Percentiles rank a stretch among this genome's conserved stretches.
Evolutionary conservation across 1,140 invertebrate genomes (phyloP).

Genomic region (Hyles euphorbiae): DNA sequence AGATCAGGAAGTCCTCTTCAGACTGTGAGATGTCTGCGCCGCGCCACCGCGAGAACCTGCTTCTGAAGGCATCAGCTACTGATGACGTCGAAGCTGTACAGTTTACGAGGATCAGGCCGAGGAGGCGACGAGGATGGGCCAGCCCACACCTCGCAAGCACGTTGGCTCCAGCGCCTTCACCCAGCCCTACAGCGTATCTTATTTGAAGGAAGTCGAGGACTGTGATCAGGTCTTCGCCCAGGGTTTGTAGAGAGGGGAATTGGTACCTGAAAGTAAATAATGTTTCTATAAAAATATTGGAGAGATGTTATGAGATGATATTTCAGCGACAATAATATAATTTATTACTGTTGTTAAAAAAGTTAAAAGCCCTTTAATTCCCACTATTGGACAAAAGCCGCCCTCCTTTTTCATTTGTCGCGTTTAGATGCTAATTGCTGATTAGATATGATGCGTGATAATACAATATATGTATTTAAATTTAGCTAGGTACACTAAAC

Average conservation of each 20-base stretch:
- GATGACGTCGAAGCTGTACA: slow-evolving; percentile 91
- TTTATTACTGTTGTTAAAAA: too few relatives aligned
- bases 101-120: slow-evolving; percentile 89
- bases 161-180: slow-evolving; percentile 94
- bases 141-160: slow-evolving; percentile 90
- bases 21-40: slow-evolving; percentile 83
- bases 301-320: too few relatives aligned
- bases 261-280: slow-evolving; percentile 77
- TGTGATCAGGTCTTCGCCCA: slow-evolving; percentile 89
- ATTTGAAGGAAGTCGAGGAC: slow-evolving; percentile 89
- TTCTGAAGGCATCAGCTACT: slow-evolving; percentile 91
- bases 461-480: too few relatives aligned
- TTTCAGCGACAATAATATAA: too few relatives aligned
- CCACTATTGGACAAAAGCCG: too few relatives aligned
- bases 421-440: too few relatives aligned
- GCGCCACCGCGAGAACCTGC: slow-evolving; percentile 88
- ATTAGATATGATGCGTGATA: too few relatives aligned
- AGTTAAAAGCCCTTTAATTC: too few relatives aligned
- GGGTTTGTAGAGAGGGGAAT: slow-evolving; percentile 88
- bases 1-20: slow-evolving; percentile 89
- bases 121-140: slow-evolving; percentile 83
- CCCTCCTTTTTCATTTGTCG: too few relatives aligned
- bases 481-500: too few relatives aligned
- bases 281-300: too few relatives aligned
- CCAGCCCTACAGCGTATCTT: slow-evolving; percentile 87